Evolutionary conservation across 1,140 invertebrate species (phyloP).

Genomic region (Brachionus rubens): DNA sequence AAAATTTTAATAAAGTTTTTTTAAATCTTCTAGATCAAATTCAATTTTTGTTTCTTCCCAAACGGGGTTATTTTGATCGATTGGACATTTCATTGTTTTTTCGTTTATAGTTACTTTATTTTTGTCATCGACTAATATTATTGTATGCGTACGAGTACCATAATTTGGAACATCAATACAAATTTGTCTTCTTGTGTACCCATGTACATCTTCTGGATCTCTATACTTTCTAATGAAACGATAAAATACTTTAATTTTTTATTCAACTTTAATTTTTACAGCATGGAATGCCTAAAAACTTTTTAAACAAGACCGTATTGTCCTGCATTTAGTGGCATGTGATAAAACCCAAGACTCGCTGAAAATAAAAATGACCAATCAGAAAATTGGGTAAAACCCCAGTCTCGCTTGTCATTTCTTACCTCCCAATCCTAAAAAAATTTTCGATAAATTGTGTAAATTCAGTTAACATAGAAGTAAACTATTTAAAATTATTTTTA

Average conservation of each 20-base stretch:
- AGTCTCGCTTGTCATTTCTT: no score
- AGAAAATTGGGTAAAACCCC: no score
- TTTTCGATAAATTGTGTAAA: no score
- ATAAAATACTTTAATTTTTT: neutral
- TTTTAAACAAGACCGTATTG: no score
- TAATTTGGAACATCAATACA: slow-evolving; percentile 36
- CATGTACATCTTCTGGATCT: neutral
- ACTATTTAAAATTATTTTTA: no score
- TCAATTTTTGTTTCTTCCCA: slow-evolving; percentile 40
- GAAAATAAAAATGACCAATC: no score
- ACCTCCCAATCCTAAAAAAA: no score
- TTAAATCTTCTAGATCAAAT: slow-evolving; percentile 15
- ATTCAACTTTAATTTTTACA: no score
- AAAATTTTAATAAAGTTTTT: neutral
- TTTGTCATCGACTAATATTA: slow-evolving; percentile 31
- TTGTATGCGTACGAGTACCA: slow-evolving; percentile 36
- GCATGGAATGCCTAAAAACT: no score
- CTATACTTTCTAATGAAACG: neutral
- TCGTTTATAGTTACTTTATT: slow-evolving; percentile 29
- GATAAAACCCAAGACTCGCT: no score
- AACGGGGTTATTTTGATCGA: neutral
- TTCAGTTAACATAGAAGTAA: no score
- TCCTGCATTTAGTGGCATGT: no score
- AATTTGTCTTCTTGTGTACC: slow-evolving; percentile 16
- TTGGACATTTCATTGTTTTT: slow-evolving; percentile 39